These are phyloP conservation scores for Drosophila grimshawi DNA, from an alignment of 1,140 invertebrate species.

Conservation along the genomic window DNA sequence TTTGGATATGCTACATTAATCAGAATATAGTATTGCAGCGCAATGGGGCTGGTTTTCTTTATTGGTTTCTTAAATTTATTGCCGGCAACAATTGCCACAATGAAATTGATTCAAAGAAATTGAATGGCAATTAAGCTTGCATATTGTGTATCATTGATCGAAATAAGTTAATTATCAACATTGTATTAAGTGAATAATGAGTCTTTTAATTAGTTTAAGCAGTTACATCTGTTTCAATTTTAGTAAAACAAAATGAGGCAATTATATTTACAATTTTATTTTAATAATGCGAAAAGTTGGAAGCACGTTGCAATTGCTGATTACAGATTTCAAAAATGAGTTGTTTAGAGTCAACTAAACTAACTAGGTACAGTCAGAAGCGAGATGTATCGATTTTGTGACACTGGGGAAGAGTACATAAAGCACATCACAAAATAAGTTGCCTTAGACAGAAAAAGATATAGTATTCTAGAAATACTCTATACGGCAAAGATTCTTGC, in stretches of 20 bases:
- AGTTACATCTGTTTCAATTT: constrained; percentile 22
- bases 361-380: too few species aligned
- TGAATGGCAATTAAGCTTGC: not conserved
- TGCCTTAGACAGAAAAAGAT: too few species aligned
- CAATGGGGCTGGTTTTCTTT: not conserved
- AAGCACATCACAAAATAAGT: too few species aligned
- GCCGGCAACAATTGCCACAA: not conserved
- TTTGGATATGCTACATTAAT: not conserved
- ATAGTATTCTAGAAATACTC: too few species aligned
- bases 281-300: not conserved
- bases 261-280: constrained; percentile 23
- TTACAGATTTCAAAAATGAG: not conserved
- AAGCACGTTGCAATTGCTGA: constrained; percentile 1
- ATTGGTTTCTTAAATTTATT: not conserved
- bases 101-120: not conserved
- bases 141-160: not conserved
- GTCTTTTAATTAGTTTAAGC: constrained; percentile 8
- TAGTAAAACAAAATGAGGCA: constrained; percentile 10
- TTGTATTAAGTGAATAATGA: not conserved
- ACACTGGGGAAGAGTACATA: too few species aligned
- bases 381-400: too few species aligned
- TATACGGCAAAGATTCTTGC: too few species aligned
- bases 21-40: not conserved
- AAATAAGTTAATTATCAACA: not conserved
- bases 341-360: not conserved